These are phyloP conservation scores for Psittacula cyanocephala DNA, from an alignment of 2,113 vertebrate species.

Conservation along the genomic window DNA sequence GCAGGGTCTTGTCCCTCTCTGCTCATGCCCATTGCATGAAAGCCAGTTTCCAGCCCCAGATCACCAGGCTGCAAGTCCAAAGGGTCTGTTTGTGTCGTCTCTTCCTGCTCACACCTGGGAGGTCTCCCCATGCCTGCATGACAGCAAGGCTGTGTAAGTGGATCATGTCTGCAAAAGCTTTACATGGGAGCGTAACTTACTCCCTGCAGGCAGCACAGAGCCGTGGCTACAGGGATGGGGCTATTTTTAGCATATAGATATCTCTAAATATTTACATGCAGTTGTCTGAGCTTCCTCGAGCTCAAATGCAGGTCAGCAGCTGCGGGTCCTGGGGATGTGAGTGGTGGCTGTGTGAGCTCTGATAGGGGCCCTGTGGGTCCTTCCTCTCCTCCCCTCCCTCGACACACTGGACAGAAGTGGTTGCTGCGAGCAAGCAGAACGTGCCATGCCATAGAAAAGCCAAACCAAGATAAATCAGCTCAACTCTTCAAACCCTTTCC, in stretches of 20 bases:
- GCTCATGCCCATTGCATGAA: rapidly evolving
- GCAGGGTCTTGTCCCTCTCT: neutral
- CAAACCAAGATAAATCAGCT: neutral
- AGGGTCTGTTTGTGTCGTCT: neutral
- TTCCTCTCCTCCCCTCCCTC: neutral
- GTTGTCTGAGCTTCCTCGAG: neutral
- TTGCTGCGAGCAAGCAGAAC: neutral
- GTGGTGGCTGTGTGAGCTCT: neutral
- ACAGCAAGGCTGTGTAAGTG: neutral
- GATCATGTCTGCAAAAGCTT: rapidly evolving
- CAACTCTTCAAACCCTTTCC: neutral
- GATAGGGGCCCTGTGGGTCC: neutral
- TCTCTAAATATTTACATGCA: neutral
- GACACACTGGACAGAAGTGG: rapidly evolving
- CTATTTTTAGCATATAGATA: neutral
- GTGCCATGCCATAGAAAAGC: neutral
- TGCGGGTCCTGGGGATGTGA: rapidly evolving
- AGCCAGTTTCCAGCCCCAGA: rapidly evolving
- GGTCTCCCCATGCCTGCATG: neutral
- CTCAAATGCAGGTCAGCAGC: neutral
- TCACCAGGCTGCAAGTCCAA: neutral
- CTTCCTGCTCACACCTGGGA: rapidly evolving
- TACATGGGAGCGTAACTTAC: rapidly evolving
- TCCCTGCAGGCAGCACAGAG: neutral
- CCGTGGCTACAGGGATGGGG: rapidly evolving